These are phyloP conservation scores for Sinelater perroti DNA, from an alignment of 2,888 invertebrate species.

Conservation along the genomic window DNA sequence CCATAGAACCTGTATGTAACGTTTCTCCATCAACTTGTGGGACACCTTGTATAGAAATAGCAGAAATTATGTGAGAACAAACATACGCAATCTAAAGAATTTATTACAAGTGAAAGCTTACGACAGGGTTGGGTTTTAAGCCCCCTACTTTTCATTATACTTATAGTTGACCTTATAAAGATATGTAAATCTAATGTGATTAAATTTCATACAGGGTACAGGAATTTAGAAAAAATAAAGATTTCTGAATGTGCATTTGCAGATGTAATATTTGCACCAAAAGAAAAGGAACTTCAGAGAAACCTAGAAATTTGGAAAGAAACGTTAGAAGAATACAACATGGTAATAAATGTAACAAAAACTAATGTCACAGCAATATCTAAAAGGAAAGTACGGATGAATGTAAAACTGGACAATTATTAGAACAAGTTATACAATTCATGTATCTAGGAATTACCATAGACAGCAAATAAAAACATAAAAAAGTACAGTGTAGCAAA, in stretches of 20 bases:
- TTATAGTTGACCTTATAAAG: not conserved
- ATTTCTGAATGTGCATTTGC: not conserved
- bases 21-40: too few species aligned
- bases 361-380: not conserved
- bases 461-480: not conserved
- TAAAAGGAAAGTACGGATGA: not conserved
- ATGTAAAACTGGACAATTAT: not conserved
- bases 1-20: too few species aligned
- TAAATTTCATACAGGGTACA: too few species aligned
- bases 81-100: too few species aligned
- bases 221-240: not conserved
- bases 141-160: not conserved
- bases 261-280: not conserved
- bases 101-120: too few species aligned
- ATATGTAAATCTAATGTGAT: not conserved
- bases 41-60: too few species aligned
- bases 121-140: too few species aligned
- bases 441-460: not conserved
- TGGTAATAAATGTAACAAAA: conserved; percentile 1
- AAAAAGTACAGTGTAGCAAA: not conserved
- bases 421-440: conserved; percentile 1
- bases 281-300: not conserved
- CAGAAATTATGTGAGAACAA: too few species aligned
- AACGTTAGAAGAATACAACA: not conserved
- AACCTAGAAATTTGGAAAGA: conserved; percentile 3